Conservation (phyloP, 2,888 invertebrate genomes). For the Rhodophaea formosa region DNA sequence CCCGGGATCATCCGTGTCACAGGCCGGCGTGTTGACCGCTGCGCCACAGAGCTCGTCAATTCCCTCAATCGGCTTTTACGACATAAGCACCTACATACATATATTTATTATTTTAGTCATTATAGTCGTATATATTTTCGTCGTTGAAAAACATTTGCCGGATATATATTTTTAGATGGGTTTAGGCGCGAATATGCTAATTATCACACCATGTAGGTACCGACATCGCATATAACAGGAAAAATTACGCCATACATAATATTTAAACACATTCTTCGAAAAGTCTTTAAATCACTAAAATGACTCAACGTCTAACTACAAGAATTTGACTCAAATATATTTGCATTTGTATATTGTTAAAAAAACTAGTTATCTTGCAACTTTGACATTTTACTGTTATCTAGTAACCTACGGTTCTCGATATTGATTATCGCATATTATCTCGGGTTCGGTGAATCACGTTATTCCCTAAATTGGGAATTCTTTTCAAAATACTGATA, state of each 20-base stretch:
- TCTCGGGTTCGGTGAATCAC: slow-evolving; percentile 5
- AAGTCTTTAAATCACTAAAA: not conserved
- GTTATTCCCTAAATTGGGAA: not conserved
- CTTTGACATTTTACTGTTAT: not conserved
- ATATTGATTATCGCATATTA: not conserved
- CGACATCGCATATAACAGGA: not conserved
- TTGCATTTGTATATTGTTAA: slow-evolving; percentile 6
- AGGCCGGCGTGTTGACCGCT: too few species aligned
- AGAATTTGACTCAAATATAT: slow-evolving; percentile 9
- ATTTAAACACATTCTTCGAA: slow-evolving; percentile 3
- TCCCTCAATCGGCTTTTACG: too few species aligned
- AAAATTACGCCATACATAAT: not conserved
- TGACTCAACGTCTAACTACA: slow-evolving; percentile 11
- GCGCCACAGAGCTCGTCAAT: too few species aligned
- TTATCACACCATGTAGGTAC: not conserved
- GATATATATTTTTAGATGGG: too few species aligned
- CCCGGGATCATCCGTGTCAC: too few species aligned
- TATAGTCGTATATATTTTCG: too few species aligned
- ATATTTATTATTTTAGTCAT: too few species aligned
- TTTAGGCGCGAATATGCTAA: too few species aligned
- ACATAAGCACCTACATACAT: too few species aligned
- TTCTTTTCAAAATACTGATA: not conserved
- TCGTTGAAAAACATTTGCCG: too few species aligned
- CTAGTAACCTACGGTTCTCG: not conserved
- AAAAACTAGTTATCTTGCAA: slow-evolving; percentile 1